These are phyloP conservation scores for Troides oblongomaculatus DNA, from an alignment of 2,888 invertebrate species.

Conservation along the genomic window DNA sequence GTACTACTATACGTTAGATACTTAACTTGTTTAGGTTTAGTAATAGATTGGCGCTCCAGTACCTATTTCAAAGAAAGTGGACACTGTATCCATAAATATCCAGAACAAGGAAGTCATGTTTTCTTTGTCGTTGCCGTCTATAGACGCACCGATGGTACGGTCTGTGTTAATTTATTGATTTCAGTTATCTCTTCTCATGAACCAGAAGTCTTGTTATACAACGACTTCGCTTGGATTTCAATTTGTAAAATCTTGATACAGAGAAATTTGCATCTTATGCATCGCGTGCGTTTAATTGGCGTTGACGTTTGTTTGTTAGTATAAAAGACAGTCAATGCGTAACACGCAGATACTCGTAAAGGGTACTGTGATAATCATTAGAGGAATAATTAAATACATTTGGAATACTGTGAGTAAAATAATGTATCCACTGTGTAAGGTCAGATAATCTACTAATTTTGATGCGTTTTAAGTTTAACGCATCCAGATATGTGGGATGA, in stretches of 20 bases:
- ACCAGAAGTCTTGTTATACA: slow-evolving; percentile 7
- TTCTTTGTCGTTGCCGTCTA: slow-evolving; percentile 12
- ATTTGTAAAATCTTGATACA: neutral
- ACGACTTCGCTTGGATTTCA: neutral
- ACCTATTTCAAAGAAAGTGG: slow-evolving; percentile 17
- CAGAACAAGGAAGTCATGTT: slow-evolving; percentile 24
- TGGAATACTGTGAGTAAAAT: too few species aligned
- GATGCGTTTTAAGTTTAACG: too few species aligned
- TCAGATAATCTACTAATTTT: too few species aligned
- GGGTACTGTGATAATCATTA: too few species aligned
- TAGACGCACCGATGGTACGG: neutral
- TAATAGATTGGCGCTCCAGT: neutral
- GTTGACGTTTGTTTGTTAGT: neutral
- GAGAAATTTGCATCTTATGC: neutral
- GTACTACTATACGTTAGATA: neutral
- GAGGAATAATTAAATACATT: too few species aligned
- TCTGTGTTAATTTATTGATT: slow-evolving; percentile 18
- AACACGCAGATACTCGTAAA: too few species aligned
- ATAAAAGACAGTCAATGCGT: too few species aligned
- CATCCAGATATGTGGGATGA: too few species aligned
- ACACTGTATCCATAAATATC: slow-evolving; percentile 4
- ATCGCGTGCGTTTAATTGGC: neutral
- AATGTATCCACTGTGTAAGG: too few species aligned
- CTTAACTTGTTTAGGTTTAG: neutral
- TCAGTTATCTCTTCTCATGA: slow-evolving; percentile 7